Base-by-base conservation (phyloP, 2,888 invertebrate species). In the Noctua fimbriata region DNA sequence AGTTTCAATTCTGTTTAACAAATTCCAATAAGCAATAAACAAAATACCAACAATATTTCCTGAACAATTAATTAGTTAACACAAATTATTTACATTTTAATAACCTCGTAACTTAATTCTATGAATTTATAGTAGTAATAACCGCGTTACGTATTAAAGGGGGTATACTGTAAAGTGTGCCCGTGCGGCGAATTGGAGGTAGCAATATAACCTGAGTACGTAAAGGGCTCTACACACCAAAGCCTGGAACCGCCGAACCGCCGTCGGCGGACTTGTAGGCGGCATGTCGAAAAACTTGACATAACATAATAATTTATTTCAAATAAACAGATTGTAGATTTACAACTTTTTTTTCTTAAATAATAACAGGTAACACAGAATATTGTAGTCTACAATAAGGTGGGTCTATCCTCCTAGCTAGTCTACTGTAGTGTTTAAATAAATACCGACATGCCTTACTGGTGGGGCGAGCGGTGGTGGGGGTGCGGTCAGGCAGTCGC, bases 171-270 rank as follows among this genome's bases (percentile, higher is more conserved):
- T 70, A 32, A 47, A 67, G 36, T 76, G 65, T n/a, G 67, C 71
- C 85, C 79, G 18, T 12, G 69, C 74, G 78, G 47, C 28, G 24
- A 74, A 75, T 80, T 58, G 28, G 36, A 70, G 21, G 32, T 47
- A 41, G 60, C 66, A 87, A 80, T 82, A 88, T 80, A 88, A 83
- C 72, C 55, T 60, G 52, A 55, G 58, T 76, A 74, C 63, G 52
- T 73, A 44, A 44, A 67, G 44, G 44, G 67, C 4, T 44, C 18
- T 18, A 9, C 67, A 44, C 67, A 67, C n/a, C 4, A 44, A 44
- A 44, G 14, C 44, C 52, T 24, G 10, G 2, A 52, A 24, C 52
- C 24, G 24, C 52, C 21, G 52, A 52, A 24, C 41, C 32, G 18
- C 18, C 3, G 18, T 28, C 18, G 21, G 63, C 1, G 10, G 32